Evolutionary conservation across 2,113 vertebrate species (phyloP).

Genomic region (Phylloscopus whistleri): DNA sequence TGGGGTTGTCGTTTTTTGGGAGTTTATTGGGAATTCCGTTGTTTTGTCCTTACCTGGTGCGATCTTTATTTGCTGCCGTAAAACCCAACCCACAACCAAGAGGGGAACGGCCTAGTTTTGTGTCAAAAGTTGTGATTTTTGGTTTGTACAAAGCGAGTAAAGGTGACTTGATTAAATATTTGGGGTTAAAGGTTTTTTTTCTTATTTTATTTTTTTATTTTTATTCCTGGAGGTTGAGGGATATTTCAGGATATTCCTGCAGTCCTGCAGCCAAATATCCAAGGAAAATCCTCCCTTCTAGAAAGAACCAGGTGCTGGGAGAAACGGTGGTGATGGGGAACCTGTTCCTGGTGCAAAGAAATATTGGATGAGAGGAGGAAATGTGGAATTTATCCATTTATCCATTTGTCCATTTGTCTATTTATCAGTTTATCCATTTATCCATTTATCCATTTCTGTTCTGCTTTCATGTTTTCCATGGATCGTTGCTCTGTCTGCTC

Average conservation of each 20-base stretch:
- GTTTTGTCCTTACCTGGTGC: background rate
- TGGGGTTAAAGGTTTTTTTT: background rate
- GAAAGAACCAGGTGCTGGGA: background rate
- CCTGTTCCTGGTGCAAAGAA: background rate
- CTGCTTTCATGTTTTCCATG: background rate
- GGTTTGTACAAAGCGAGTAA: accelerated
- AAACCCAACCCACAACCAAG: accelerated
- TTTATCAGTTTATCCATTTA: background rate
- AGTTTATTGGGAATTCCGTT: background rate
- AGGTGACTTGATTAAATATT: background rate
- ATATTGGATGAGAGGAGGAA: background rate
- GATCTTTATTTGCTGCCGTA: background rate
- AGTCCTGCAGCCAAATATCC: background rate
- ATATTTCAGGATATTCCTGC: background rate
- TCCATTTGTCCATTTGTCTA: too few relatives aligned
- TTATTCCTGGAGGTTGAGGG: background rate
- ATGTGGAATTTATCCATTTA: background rate
- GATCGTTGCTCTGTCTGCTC: accelerated
- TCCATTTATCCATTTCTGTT: background rate
- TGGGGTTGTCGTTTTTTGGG: background rate
- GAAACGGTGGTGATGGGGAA: accelerated
- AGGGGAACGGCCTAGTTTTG: background rate
- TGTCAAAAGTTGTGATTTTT: background rate
- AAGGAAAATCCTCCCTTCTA: background rate
- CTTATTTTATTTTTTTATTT: background rate